Evolutionary conservation across 2,888 invertebrate species (phyloP).

Genomic region (Danaus chrysippus): DNA sequence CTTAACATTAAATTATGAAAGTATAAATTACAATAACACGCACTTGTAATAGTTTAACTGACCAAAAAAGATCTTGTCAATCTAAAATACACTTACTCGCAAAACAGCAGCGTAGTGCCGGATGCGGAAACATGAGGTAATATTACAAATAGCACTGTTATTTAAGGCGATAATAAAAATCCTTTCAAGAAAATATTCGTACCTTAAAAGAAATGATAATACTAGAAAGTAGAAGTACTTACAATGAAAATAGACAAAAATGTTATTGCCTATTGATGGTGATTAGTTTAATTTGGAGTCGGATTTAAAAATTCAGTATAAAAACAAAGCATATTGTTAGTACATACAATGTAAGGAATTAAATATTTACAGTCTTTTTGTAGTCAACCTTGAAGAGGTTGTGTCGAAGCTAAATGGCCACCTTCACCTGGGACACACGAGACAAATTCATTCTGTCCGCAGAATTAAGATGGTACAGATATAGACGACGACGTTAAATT

Average conservation of each 20-base stretch:
- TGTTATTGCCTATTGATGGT: too few relatives aligned
- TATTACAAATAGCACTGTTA: conserved; percentile 52
- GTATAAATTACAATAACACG: conserved; percentile 35
- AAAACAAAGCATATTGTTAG: too few relatives aligned
- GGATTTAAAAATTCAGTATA: too few relatives aligned
- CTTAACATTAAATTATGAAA: conserved; percentile 46
- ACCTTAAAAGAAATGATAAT: background rate
- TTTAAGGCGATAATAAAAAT: background rate
- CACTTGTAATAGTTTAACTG: conserved; percentile 48
- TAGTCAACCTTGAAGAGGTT: conserved; percentile 7
- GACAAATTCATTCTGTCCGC: conserved; percentile 40
- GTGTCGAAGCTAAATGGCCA: conserved; percentile 10
- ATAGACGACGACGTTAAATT: conserved; percentile 60
- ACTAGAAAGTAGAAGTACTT: background rate
- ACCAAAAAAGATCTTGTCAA: conserved; percentile 64
- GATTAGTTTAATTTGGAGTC: too few relatives aligned
- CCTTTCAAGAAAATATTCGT: background rate
- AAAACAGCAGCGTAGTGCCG: conserved; percentile 40
- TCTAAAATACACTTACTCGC: conserved; percentile 45
- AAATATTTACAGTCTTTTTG: conserved; percentile 2
- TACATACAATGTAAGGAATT: background rate
- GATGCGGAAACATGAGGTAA: conserved; percentile 59
- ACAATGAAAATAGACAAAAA: background rate
- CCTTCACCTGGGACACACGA: conserved; percentile 55
- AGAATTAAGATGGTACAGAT: conserved; percentile 44